Base-by-base conservation (phyloP, 2,888 invertebrate genomes). In the Bembecia ichneumoniformis region DNA sequence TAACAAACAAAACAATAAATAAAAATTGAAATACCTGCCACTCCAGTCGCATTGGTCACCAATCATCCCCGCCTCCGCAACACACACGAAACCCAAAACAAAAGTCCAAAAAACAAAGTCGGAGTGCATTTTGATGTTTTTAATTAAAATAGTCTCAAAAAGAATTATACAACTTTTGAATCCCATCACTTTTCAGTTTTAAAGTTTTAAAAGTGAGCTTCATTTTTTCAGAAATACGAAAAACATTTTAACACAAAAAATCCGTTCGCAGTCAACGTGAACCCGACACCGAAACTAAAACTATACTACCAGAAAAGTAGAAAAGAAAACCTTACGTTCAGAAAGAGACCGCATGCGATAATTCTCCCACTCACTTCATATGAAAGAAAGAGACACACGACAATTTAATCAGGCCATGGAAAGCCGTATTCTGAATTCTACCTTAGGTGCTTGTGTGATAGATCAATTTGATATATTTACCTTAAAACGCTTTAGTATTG, bases 1-100 rank as follows among this genome's bases (percentile, higher is more conserved):
- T 28, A 28, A 28, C 7, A 28, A n/a, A 40, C n/a, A 40, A 40
- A 40, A 40, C 40, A 40, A 40, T 40, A 40, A 14, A 40, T 40
- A 14, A 64, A 53, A 28, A 52, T 62, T 65, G 63, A 64, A 82
- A 82, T 87, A 91, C 91, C 91, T 91, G 87, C 91, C 91, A 63
- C 88, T 89, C 91, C 91, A 91, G 80, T 91, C 91, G 77, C 91
- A 91, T 71, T 90, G 90, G 70, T 91, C 91, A 63, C 91, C 91
- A 76, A 91, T 89, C 68, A 89, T 82, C 55, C 87, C 87, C 71
- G 89, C 89, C 74, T 88, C 81, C 72, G 77, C 83, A 73, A 70
- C 62, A 59, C 69, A 74, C 57, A 74, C 67, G 62, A 82, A 62
- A 59, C 74, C 73, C 67, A 83, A 72, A 71, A 83, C 66, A 68